phyloP scores from a whole-genome alignment of 2,113 vertebrate genomes.

The Lutjanus erythropterus region DNA sequence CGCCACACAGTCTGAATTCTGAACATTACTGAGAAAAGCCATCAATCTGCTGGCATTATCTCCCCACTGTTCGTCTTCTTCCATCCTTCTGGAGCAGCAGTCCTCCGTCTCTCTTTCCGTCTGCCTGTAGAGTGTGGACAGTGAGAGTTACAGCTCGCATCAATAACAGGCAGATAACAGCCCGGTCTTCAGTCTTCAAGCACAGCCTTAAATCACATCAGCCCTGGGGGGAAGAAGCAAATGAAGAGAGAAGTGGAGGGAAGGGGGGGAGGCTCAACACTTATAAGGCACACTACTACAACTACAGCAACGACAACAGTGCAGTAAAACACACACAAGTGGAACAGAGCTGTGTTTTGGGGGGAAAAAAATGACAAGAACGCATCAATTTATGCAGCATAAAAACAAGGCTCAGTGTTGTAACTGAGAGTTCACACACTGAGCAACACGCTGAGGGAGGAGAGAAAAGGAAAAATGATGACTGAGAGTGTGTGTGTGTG shows the following conservation, averaged over 20 bases:
- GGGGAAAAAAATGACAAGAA: slow-evolving; percentile 24
- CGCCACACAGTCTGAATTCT: slow-evolving; percentile 30
- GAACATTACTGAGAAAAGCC: slow-evolving; percentile 34
- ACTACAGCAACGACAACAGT: slow-evolving; percentile 25
- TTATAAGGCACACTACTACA: slow-evolving; percentile 2
- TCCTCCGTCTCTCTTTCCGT: slow-evolving; percentile 28
- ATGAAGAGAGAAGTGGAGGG: slow-evolving; percentile 51
- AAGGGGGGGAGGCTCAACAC: slow-evolving; percentile 9
- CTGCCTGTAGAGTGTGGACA: slow-evolving; percentile 57
- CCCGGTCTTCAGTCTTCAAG: slow-evolving; percentile 70
- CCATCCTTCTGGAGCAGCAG: slow-evolving; percentile 40
- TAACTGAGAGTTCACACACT: slow-evolving; percentile 60
- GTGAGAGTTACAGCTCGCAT: slow-evolving; percentile 71
- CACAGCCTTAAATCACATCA: slow-evolving; percentile 76
- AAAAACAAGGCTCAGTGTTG: slow-evolving; percentile 52
- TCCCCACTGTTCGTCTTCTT: slow-evolving; percentile 39
- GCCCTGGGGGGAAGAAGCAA: slow-evolving; percentile 59
- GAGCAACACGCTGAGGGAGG: slow-evolving; percentile 32
- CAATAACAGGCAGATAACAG: slow-evolving; percentile 76
- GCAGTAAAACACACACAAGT: slow-evolving; percentile 33
- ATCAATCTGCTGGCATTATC: slow-evolving; percentile 64
- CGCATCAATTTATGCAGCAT: slow-evolving; percentile 53
- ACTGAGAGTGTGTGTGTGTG: slow-evolving; percentile 22
- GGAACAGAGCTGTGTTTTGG: slow-evolving; percentile 2
- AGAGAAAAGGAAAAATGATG: slow-evolving; percentile 28